Percentiles rank a stretch among this genome's conserved stretches.
These are phyloP conservation scores for Brachionus paranguensis DNA, from an alignment of 1,140 invertebrate genomes.

Conservation along the genomic window DNA sequence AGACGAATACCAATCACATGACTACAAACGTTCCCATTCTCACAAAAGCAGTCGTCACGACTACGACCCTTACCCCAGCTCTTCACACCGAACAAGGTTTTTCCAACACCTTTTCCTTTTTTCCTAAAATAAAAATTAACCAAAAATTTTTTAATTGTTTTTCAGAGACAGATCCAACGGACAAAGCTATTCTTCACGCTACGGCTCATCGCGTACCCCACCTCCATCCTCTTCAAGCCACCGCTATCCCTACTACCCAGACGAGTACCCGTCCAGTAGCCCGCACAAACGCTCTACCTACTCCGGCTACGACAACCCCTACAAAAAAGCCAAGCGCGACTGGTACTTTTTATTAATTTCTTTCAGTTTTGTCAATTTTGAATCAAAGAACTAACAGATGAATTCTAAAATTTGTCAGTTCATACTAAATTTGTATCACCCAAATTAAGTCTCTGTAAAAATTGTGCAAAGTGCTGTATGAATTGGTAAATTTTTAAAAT, in stretches of 20 bases:
- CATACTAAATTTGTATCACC: too few relatives aligned
- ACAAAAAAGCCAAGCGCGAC: background rate
- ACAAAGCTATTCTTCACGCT: background rate
- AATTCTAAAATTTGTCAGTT: too few relatives aligned
- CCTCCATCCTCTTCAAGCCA: background rate
- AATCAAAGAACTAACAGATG: too few relatives aligned
- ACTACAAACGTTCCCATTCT: background rate
- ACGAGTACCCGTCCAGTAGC: background rate
- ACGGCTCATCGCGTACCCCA: background rate
- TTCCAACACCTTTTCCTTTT: too few relatives aligned
- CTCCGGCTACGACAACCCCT: background rate
- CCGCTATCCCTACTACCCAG: background rate
- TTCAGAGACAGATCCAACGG: background rate
- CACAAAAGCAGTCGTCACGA: background rate
- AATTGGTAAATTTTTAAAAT: too few relatives aligned
- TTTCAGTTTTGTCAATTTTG: background rate
- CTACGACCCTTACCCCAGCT: background rate
- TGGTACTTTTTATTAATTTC: background rate
- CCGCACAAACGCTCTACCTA: background rate
- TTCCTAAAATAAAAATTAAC: too few relatives aligned
- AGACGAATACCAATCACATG: background rate
- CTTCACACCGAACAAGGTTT: background rate
- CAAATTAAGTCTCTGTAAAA: too few relatives aligned
- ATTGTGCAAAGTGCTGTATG: too few relatives aligned
- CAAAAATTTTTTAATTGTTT: background rate